Evolutionary conservation across 2,888 invertebrate genomes (phyloP).

Genomic region (Polydrusus pterygomalis): DNA sequence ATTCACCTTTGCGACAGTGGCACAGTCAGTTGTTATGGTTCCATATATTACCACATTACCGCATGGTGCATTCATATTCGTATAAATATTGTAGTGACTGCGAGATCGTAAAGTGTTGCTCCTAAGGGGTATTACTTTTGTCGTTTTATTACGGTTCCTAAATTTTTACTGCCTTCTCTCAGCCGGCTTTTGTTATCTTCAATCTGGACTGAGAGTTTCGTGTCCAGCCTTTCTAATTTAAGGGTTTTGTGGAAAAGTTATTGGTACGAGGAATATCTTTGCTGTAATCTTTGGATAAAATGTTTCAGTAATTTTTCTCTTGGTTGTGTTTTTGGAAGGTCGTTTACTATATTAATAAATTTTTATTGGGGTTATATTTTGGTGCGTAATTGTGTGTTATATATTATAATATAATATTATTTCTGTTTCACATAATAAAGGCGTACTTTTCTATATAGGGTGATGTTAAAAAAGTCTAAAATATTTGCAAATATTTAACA

Average conservation of each 20-base stretch:
- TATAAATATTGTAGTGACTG: conserved; percentile 49
- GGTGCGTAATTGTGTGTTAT: conserved; percentile 15
- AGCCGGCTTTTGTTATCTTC: conserved; percentile 47
- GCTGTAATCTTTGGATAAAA: conserved; percentile 18
- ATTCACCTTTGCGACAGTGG: not conserved
- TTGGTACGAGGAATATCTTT: conserved; percentile 24
- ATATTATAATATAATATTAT: not conserved
- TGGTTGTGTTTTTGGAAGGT: conserved; percentile 6
- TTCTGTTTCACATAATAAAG: not conserved
- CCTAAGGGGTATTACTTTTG: conserved; percentile 50
- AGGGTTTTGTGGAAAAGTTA: conserved; percentile 26
- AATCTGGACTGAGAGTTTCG: conserved; percentile 46
- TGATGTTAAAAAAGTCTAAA: no score
- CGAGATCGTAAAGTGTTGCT: conserved; percentile 40
- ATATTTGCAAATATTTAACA: no score
- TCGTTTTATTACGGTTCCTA: conserved; percentile 47
- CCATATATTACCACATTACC: conserved; percentile 29
- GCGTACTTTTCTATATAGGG: no score
- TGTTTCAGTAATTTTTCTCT: conserved; percentile 21
- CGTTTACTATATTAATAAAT: conserved; percentile 15
- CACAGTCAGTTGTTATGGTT: conserved; percentile 1
- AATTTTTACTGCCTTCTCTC: conserved; percentile 45
- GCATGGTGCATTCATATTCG: conserved; percentile 41
- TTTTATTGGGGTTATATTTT: conserved; percentile 2
- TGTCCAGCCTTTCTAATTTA: conserved; percentile 38